Percentiles rank a stretch among this genome's conserved stretches.
Evolutionary conservation across 1,140 invertebrate genomes (phyloP).

Genomic region (Stegodyphus mimosarum): DNA sequence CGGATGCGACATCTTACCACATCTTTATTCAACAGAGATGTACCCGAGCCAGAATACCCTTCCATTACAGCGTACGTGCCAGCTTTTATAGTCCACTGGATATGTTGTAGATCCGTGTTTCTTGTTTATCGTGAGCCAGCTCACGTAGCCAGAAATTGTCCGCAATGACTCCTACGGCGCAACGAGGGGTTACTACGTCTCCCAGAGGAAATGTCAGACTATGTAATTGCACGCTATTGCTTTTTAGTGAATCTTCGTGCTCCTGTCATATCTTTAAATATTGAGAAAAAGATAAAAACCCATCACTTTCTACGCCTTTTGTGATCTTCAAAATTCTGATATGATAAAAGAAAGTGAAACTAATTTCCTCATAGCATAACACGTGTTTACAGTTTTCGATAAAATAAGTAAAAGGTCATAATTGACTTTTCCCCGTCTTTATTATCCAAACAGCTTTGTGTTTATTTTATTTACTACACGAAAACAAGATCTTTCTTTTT

Average conservation of each 20-base stretch:
- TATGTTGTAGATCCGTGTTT: conserved; percentile 25
- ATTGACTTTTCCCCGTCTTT: no score
- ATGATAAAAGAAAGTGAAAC: no score
- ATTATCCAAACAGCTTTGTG: no score
- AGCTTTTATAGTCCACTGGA: conserved; percentile 49
- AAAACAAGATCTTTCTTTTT: no score
- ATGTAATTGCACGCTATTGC: conserved; percentile 49
- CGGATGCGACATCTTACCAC: conserved; percentile 40
- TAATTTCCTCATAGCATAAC: no score
- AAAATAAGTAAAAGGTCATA: no score
- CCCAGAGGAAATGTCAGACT: conserved; percentile 36
- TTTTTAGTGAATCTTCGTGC: conserved; percentile 43
- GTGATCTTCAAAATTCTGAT: no score
- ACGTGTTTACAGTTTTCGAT: no score
- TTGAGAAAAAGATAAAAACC: conserved; percentile 24
- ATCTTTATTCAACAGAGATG: conserved; percentile 47
- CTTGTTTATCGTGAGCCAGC: conserved; percentile 45
- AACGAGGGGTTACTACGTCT: background rate
- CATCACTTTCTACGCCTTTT: no score
- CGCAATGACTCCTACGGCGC: conserved; percentile 32
- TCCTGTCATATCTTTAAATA: conserved; percentile 38
- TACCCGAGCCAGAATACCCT: conserved; percentile 22
- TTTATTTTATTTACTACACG: no score
- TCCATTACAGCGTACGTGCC: conserved; percentile 42
- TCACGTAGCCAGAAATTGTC: conserved; percentile 41